Evolutionary conservation across 2,888 invertebrate genomes (phyloP).

Genomic region (Luperina testacea): DNA sequence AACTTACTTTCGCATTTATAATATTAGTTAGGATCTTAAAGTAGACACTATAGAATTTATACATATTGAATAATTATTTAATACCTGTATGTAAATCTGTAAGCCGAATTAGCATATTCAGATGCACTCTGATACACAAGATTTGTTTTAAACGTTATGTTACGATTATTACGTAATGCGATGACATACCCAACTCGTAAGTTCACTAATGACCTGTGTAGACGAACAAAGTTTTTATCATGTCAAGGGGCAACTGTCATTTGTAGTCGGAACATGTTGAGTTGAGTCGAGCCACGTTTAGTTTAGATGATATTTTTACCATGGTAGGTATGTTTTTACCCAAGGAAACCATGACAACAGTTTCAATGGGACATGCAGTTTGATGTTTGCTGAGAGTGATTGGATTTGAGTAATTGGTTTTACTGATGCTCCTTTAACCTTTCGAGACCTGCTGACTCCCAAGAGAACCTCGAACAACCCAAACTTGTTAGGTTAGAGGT

Average conservation of each 20-base stretch:
- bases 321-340: background rate
- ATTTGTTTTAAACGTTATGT: conserved; percentile 12
- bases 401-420: background rate
- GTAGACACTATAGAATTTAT: background rate
- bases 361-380: background rate
- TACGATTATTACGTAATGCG: conserved; percentile 22
- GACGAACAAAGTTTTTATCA: conserved; percentile 32
- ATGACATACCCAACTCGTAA: conserved; percentile 13
- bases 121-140: background rate
- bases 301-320: conserved; percentile 20
- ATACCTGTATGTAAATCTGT: background rate
- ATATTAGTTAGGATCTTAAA: background rate
- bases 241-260: conserved; percentile 53
- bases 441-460: background rate
- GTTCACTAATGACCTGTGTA: conserved; percentile 30
- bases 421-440: background rate
- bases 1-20: too few relatives aligned
- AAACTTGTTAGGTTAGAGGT: background rate
- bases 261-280: conserved; percentile 46
- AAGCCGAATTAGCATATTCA: background rate
- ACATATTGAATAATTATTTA: background rate
- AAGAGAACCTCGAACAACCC: background rate
- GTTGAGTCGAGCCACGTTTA: background rate
- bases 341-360: background rate
- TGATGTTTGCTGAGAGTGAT: background rate